phyloP scores from a whole-genome alignment of 2,113 vertebrate genomes.

The Trachemys scripta region DNA sequence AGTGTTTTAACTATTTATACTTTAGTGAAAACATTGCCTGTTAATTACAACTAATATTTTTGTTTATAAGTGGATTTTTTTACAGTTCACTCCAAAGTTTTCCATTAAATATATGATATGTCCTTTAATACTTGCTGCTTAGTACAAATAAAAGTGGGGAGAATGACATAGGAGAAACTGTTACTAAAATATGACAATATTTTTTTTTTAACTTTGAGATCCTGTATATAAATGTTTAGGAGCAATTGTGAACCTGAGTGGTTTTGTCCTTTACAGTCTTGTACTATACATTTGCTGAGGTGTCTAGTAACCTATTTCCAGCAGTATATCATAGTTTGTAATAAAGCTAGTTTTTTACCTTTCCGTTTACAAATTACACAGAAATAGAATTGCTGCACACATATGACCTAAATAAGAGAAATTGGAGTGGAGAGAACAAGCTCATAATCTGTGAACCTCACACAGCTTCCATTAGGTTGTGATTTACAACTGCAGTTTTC shows the following conservation, averaged over 20 bases:
- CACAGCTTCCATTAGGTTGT: background rate
- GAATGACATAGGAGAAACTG: background rate
- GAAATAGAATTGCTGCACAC: no score
- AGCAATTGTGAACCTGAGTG: background rate
- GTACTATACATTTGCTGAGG: background rate
- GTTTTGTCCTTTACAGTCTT: background rate
- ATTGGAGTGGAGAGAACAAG: background rate
- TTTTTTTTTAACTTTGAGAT: background rate
- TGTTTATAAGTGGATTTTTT: background rate
- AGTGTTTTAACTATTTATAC: background rate
- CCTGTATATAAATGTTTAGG: background rate
- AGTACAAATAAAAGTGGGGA: background rate
- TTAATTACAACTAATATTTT: background rate
- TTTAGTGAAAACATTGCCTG: background rate
- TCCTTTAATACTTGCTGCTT: background rate
- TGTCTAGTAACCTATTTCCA: background rate
- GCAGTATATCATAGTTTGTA: background rate
- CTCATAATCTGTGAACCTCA: background rate
- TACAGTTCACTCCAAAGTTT: background rate
- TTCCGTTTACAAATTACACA: no score
- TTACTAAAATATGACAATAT: background rate
- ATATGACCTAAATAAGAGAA: no score
- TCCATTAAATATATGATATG: background rate
- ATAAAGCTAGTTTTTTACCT: no score
- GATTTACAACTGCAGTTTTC: background rate